Evolutionary conservation across 2,113 vertebrate genomes (phyloP), one percentile per base, ranked within the genome.

Genomic region (Plectropomus leopardus): DNA sequence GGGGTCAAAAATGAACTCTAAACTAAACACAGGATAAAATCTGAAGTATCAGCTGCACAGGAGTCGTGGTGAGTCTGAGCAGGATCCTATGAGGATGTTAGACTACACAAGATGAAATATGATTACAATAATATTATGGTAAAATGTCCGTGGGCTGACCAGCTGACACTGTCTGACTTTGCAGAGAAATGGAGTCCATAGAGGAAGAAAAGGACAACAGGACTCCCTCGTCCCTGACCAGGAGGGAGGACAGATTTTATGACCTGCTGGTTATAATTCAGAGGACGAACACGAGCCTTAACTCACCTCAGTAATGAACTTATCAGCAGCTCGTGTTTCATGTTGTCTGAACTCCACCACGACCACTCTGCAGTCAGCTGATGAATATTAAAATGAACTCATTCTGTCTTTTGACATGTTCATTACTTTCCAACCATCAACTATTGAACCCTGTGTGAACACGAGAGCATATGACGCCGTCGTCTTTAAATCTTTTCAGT

Each of bases 181-280:
- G 50, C 21, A 21, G 30, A 11, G n/a, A 58, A 11, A 34, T 40
- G 2, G 51, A 47, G 64, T 28, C n/a, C 45, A 32, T 36, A 40
- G 44, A 59, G 21, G 59, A 61, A 26, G 44, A 30, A 58, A 44
- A 45, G 8, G 40, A 85, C 63, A 42, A 26, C 16, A 50, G 32
- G 64, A 81, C 50, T 67, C 70, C 1, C 7, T 68, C 50, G 34
- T 66, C 48, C 42, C 24, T 28, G 69, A 60, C 50, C 36, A 28
- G 0, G 34, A 40, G 21, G 76, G 17, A 68, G 54, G 71, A 81
- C 51, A 40, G n/a, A 42, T 59, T 87, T 83, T 78, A 84, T 66
- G 61, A 72, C 77, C 61, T 44, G 48, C 21, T 91, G 23, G 87
- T 91, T 76, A 66, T 48, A 69, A 83, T 86, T 74, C 77, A 76